Evolutionary conservation across 2,113 vertebrate species (phyloP), one percentile per base, ranked within the genome.

Genomic region (Pelodiscus sinensis): DNA sequence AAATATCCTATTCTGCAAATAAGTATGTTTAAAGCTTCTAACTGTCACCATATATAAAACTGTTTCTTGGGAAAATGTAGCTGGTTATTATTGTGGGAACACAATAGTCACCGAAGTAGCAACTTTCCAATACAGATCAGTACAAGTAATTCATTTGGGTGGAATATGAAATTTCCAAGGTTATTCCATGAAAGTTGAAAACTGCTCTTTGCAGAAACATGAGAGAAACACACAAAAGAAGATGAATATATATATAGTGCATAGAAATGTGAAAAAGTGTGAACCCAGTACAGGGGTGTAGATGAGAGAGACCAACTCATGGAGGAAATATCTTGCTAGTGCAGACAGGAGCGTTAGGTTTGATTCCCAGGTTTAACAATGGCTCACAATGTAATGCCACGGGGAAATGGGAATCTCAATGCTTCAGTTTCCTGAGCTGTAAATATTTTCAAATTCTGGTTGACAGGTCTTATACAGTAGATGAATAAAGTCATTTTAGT

Each of bases 71-170:
- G 94, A 95, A 96, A 92, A 97, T 92, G 82, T 92, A 94, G 31
- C 35, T 89, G 81, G 77, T 95, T 92, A 96, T 94, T 91, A 92
- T 68, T 94, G 73, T 92, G 93, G 71, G 85, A 96, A 95, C 91
- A 90, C 5, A 91, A 81, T 19, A 35, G 81, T 89, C 94, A 93
- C 90, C 91, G 79, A 78, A 54, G 91, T 94, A 95, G 75, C 84
- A 95, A 92, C 86, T 93, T 95, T 95, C 92, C 91, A 58, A 92
- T 94, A 89, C 9, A 88, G 90, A 97, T 96, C 92, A 94, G 96
- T 97, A 95, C 55, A 81, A 5, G 22, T 85, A 95, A 96, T 97
- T 97, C 81, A 94, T 95, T 96, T 95, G 84, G 35, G 57, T 92
- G 57, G 29, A 27, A 35, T 91, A 87, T 55, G 68, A 96, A 85